These are phyloP conservation scores for Stigmatopora nigra DNA, from an alignment of 2,113 vertebrate genomes.

Conservation along the genomic window DNA sequence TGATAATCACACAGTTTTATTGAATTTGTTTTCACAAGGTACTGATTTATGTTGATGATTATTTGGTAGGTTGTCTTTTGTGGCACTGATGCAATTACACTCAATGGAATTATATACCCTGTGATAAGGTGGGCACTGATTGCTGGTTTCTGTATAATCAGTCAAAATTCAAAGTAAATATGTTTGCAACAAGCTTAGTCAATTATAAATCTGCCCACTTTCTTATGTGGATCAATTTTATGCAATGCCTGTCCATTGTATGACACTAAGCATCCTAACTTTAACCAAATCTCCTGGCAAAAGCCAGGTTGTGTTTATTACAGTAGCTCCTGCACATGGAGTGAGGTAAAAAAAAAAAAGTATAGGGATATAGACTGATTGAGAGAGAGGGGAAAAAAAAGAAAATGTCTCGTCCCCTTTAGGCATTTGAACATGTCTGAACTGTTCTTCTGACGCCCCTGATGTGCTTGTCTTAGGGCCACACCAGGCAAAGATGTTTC, in stretches of 20 bases:
- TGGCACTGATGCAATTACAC: background rate
- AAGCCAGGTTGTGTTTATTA: background rate
- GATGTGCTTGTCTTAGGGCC: conserved; percentile 26
- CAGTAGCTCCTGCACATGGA: conserved; percentile 16
- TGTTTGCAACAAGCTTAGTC: background rate
- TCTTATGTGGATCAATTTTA: background rate
- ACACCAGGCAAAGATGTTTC: conserved; percentile 13
- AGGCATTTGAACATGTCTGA: conserved; percentile 69
- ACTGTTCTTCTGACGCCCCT: conserved; percentile 44
- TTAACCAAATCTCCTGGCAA: background rate
- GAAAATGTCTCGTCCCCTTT: conserved; percentile 43
- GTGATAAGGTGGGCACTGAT: background rate
- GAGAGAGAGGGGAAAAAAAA: conserved; percentile 32
- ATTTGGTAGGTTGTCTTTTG: conserved; percentile 3
- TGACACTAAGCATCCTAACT: background rate
- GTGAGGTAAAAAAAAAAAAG: conserved; percentile 44
- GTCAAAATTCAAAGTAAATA: background rate
- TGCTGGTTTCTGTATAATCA: background rate
- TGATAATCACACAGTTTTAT: background rate
- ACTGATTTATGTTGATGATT: conserved; percentile 1
- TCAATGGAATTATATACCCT: background rate
- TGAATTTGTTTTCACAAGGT: background rate
- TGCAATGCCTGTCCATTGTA: background rate
- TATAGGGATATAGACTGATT: conserved; percentile 7
- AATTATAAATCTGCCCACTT: background rate